phyloP scores from a whole-genome alignment of 2,888 invertebrate species.

The Yponomeuta evonymella region DNA sequence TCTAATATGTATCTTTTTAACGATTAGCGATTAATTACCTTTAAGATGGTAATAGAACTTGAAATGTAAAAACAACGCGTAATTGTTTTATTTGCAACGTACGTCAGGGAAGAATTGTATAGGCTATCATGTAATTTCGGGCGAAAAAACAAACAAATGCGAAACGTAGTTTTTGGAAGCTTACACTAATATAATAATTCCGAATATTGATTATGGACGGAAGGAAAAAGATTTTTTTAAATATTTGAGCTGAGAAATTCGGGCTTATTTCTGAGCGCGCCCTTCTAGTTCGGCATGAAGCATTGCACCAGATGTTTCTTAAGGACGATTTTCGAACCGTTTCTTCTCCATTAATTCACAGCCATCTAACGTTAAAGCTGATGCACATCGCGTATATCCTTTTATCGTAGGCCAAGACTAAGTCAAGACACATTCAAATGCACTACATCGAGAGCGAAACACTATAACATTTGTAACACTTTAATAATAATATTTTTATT shows the following conservation, averaged over 20 bases:
- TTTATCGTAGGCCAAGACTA: conserved; percentile 33
- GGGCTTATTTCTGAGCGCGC: conserved; percentile 31
- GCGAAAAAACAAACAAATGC: conserved; percentile 37
- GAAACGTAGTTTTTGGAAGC: conserved; percentile 38
- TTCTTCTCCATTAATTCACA: conserved; percentile 34
- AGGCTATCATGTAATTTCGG: conserved; percentile 23
- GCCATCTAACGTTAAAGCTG: conserved; percentile 43
- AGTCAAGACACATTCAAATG: conserved; percentile 14
- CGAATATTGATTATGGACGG: conserved; percentile 59
- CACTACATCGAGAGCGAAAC: not conserved
- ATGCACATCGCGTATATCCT: conserved; percentile 33
- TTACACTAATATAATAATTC: conserved; percentile 59
- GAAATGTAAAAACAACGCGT: conserved; percentile 20
- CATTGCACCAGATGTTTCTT: conserved; percentile 31
- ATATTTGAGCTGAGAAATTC: conserved; percentile 50
- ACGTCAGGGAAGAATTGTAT: not conserved
- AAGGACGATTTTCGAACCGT: conserved; percentile 26
- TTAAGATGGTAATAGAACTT: conserved; percentile 23
- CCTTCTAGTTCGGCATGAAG: conserved; percentile 26
- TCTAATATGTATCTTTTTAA: conserved; percentile 7
- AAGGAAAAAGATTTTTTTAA: conserved; percentile 48
- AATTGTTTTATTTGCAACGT: conserved; percentile 6
- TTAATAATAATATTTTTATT: conserved; percentile 10
- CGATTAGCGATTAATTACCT: conserved; percentile 7
- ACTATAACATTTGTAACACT: not conserved